Evolutionary conservation across 2,888 invertebrate species (phyloP), one percentile per base, ranked within the genome.

Genomic region (Hybos culiciformis): DNA sequence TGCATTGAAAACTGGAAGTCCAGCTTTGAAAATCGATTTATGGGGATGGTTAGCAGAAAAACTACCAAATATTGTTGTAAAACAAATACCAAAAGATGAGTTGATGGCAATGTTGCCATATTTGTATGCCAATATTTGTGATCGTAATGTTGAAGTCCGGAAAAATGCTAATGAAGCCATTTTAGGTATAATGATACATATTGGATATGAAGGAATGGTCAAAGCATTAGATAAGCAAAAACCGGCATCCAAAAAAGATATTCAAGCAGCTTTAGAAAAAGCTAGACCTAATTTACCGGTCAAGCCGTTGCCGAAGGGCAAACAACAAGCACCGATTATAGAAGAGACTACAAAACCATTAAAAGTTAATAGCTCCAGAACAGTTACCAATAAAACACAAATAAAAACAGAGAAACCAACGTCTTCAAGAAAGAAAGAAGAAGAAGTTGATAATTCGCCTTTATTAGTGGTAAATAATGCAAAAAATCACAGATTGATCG

Each of bases 401-500:
- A 3, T 46, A 5, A 55, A 56, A 5, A 57, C 56, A 31, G 54
- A 56, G 43, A 57, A 62, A 49, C 44, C 71, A 3, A 60, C 57
- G 6, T 66, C 72, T 5, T 69, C 71, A 19, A 70, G 73, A 6
- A 90, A 88, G 58, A 90, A 90, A 56, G 80, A 82, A 8, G 92
- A 92, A 45, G 92, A 90, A 45, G 75, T 84, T 11, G 91, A 91
- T 53, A 75, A 72, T 1, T 76, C 83, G 0, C 86, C 90, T 1
- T 66, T 90, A 3, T 69, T 94, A 37, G 79, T 81, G 1, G 73
- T 78, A 15, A 91, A 90, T 58, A 87, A 83, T 57, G 72, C 86
- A 39, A 97, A 97, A 64, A 86, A 90, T 61, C 92, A 93, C 61
- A 74, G 98, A 42, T 77, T 88, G 37, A 82, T 90, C 38, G 97